These are phyloP conservation scores for Ormyrus pomaceus DNA, from an alignment of 2,888 invertebrate genomes.

Conservation along the genomic window DNA sequence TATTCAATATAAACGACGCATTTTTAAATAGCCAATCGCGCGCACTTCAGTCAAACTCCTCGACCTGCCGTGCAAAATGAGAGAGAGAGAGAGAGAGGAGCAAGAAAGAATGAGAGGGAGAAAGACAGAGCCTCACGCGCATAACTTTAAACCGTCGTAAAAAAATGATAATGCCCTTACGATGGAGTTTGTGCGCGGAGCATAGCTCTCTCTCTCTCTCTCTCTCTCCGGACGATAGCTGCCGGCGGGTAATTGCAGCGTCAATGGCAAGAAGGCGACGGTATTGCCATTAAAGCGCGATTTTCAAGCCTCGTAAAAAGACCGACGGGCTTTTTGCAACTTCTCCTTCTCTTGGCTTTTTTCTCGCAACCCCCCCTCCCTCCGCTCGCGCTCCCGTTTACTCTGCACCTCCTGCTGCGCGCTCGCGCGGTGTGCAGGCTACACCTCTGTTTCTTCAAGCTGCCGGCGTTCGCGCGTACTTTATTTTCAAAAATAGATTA, in stretches of 20 bases:
- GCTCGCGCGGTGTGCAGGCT: background rate
- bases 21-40: conserved; percentile 23
- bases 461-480: no score
- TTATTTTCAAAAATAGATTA: no score
- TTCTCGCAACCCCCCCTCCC: conserved; percentile 4
- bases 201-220: background rate
- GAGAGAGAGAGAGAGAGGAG: conserved; percentile 18
- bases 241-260: conserved; percentile 54
- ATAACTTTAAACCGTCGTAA: conserved; percentile 23
- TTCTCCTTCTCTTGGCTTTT: conserved; percentile 14
- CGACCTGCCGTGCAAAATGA: background rate
- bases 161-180: conserved; percentile 42
- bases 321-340: conserved; percentile 18
- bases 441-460: background rate
- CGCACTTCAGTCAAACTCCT: conserved; percentile 10
- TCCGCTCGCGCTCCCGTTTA: background rate
- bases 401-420: background rate
- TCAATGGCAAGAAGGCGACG: conserved; percentile 56
- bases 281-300: conserved; percentile 60
- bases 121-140: conserved; percentile 46
- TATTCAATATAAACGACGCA: background rate
- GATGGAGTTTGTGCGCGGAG: conserved; percentile 23
- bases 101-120: conserved; percentile 19
- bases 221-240: background rate
- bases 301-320: conserved; percentile 53